Evolutionary conservation across 1,140 invertebrate genomes (phyloP), one percentile per base, ranked within the genome.

Genomic region (Drosophila prosaltans): DNA sequence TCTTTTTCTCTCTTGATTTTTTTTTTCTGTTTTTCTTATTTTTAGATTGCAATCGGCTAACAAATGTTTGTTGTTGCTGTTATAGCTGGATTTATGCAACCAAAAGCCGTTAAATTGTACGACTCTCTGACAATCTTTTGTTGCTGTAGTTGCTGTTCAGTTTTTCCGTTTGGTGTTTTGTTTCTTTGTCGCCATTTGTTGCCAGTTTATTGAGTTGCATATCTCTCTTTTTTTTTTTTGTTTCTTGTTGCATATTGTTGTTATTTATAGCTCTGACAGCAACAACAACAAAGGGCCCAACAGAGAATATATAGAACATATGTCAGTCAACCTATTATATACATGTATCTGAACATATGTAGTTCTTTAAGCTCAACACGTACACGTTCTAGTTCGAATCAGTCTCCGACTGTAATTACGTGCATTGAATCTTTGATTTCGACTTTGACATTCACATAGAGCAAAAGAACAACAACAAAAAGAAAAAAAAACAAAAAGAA

Each of bases 101-200:
- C 21, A 81, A 84, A 89, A 88, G 80, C 84, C 84, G 84, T 88
- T 88, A 88, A 88, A 78, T 89, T 88, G 84, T 88, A 84, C 77
- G 74, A 88, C 69, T 81, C 70, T 77, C 80, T 80, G 57, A 78
- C 73, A 80, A 82, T 73, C 74, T 78, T 62, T 71, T 65, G 61
- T 64, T 39, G 32, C 32, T 30, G n/a, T 58, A 36, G 41, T 54
- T 68, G 69, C 21, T 48, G 26, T 41, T 51, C 21, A 11, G 36
- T 51, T 64, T 48, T 57, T 66, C 39, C 41, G 51, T 16, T 65
- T 54, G 61, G 16, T 59, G 11, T 51, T 36, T 65, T 59, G 36
- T 70, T 40, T 69, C 36, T 58, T 75, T 75, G 75, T 78, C 78
- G 72, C 81, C 78, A 71, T 69, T 88, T 74, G 74, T 69, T 71